Evolutionary conservation across 2,797 vertebrate species (phyloP), one percentile per base, ranked within the genome.

Genomic region (Chelonia mydas): DNA sequence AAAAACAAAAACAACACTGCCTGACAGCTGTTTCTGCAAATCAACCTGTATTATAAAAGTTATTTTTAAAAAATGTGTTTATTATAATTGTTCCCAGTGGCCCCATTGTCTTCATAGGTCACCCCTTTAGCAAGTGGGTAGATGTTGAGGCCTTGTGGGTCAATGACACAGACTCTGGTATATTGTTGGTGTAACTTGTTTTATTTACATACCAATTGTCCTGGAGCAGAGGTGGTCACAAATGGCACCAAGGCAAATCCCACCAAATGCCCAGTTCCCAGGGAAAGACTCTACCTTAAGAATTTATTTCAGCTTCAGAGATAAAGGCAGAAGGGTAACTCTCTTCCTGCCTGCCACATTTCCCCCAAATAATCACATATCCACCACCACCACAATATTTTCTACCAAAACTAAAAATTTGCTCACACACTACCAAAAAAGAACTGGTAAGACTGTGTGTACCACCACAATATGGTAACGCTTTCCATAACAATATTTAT

Each of bases 1-100:
- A 41, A 41, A 41, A 41, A 41, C 41, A 41, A 41, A 5, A 41
- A 41, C 41, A 13, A 1, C 1, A 7, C 61, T 19, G 33, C 57
- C 13, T 16, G 85, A 7, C 68, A 78, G 12, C 1, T 1, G 37
- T 37, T 37, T 31, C 89, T 80, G 61, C 9, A 1, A 50, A 23
- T 16, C 9, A 2, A 1, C 37, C 61, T 84, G 2, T 0, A 0
- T 1, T 53, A 49, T 59, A 1, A 4, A 53, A 83, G 31, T 25
- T 19, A 2, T 5, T 50, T 86, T 88, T 37, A 5, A 82, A 93
- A 85, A 45, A 72, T 1, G n/a, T 4, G 1, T 11, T 28, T 88
- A 27, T 3, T 61, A 13, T 23, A 45, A 1, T 53, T 45, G 41
- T 27, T 37, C 2, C 0, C 7, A 41, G 16, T 54, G 61, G 2